These are phyloP conservation scores for Lemur catta DNA, from an alignment of 2,797 vertebrate species.

Conservation along the genomic window DNA sequence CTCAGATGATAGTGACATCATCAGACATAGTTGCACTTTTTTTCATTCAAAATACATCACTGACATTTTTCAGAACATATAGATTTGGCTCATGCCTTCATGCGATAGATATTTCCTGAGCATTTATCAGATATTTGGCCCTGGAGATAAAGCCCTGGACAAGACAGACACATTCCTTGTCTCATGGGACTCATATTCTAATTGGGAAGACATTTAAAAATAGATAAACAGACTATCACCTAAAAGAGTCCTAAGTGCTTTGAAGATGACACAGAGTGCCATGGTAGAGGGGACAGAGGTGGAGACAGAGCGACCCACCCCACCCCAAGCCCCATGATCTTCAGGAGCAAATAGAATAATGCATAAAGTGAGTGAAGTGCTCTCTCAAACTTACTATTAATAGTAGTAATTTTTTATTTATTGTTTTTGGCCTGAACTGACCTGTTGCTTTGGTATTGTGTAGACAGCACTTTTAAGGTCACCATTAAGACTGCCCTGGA, in stretches of 20 bases:
- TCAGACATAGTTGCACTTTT: neutral
- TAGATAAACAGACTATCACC: neutral
- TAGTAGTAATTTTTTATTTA: neutral
- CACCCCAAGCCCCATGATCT: rapidly evolving
- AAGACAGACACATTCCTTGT: neutral
- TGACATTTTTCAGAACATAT: neutral
- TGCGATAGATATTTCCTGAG: neutral
- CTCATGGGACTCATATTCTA: neutral
- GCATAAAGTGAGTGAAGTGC: neutral
- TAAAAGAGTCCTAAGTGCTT: neutral
- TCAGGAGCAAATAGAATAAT: neutral
- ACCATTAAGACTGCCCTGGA: neutral
- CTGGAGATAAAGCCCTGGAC: neutral
- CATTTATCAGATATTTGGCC: neutral
- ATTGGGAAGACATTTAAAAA: neutral
- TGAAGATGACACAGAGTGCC: neutral
- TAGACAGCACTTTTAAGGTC: slow-evolving; percentile 20
- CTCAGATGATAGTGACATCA: neutral
- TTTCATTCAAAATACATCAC: neutral
- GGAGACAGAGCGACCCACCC: no score
- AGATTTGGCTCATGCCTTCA: neutral
- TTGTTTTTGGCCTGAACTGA: slow-evolving; percentile 7
- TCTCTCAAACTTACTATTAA: neutral
- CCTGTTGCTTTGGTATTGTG: neutral
- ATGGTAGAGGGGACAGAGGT: neutral